Evolutionary conservation across 2,888 invertebrate species (phyloP), one percentile per base, ranked within the genome.

Genomic region (Ischnura elegans): DNA sequence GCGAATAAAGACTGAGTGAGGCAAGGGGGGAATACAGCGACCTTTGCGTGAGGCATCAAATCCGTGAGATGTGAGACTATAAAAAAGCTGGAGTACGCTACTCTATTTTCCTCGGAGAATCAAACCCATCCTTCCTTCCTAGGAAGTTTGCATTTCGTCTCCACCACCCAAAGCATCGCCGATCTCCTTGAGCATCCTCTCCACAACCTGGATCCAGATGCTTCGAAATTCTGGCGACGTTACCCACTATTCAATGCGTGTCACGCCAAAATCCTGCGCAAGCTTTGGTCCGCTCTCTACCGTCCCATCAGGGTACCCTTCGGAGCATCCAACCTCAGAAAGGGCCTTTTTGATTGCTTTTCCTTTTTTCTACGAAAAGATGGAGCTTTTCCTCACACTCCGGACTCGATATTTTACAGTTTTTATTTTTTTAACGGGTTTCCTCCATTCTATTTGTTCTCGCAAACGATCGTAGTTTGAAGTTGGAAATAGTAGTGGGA

Each of bases 161-260:
- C 86, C 46, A 29, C 25, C n/a, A 29, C 66, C 29, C 29, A 29
- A 8, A 2, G n/a, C 19, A 61, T n/a, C 25, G n/a, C 19, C 61
- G 6, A 21, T n/a, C n/a, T n/a, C 61, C n/a, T 61, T 10, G 1
- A 6, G 19, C 51, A 13, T n/a, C 19, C 61, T 55, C 61, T 25
- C 25, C 61, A 19, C 85, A 5, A 19, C 85, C 21, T 86, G 25
- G 25, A 46, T n/a, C 86, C 86, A 86, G 86, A 86, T 86, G 86
- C 86, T 86, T 86, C 86, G n/a, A n/a, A 86, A 86, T 86, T 86
- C 86, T 86, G 86, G 86, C 86, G 46, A 86, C 86, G 86, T 46
- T 86, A 86, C 25, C n/a, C n/a, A 46, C 45, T 86, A 86, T 46
- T n/a, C 86, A 45, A 86, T 86, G 86, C 86, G 86, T 86, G 86